Base-by-base conservation (phyloP, 2,113 vertebrate genomes). In the Strigops habroptila region DNA sequence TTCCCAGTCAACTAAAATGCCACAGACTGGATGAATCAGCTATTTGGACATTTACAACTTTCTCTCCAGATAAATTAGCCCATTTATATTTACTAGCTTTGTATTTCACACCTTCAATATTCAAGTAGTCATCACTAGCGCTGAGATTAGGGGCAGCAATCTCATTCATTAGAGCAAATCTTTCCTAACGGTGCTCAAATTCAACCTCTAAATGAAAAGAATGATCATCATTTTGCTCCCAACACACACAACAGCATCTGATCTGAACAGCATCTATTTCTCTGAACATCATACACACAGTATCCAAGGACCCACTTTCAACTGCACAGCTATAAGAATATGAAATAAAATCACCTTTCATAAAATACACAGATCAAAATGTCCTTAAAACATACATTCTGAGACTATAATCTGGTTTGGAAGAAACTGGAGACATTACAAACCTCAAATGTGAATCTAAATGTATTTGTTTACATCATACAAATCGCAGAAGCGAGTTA, bases 401-500 rank as follows among this genome's bases (percentile, higher is more conserved):
- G 76, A 75, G 69, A 52, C 25, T 53, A 31, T 80, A 83, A 86
- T 91, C 52, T 60, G 27, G 33, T 83, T 88, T 91, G 57, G 35
- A 95, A 82, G 76, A 51, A 91, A 88, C 55, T 51, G 46, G 60
- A 90, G 88, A 74, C 31, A 31, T 68, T 68, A 39, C 33, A 94
- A 86, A 91, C 51, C 82, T 81, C 53, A 71, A 86, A 88, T 71
- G 76, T 77, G 88, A 96, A 88, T 48, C 39, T 83, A 35, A 92
- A 93, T n/a, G 6, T 59, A 64, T 88, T 94, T 95, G 85, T 96
- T 94, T 93, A 88, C 18, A 94, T 77, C 85, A 88, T 39, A 78
- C 1, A 2, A 55, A 59, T 77, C 79, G 90, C 63, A 67, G 55
- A 95, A 63, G 35, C 41, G 51, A 90, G 63, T 83, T 67, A 53